Evolutionary conservation across 2,888 invertebrate species (phyloP).

Genomic region (Ophraella communa): DNA sequence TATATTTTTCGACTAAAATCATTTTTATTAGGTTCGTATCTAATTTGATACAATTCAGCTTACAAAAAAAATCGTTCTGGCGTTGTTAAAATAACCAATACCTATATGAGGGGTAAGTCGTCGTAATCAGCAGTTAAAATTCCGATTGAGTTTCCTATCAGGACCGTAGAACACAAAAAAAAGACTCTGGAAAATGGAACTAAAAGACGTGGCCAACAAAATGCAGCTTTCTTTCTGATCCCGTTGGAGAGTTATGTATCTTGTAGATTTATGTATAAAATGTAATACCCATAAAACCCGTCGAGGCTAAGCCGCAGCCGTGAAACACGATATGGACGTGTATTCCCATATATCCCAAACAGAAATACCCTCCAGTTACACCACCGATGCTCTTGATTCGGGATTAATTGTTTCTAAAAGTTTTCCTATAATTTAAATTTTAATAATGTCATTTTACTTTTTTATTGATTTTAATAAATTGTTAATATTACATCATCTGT

Average conservation of each 20-base stretch:
- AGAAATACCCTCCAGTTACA: conserved; percentile 18
- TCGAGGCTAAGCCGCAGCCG: conserved; percentile 42
- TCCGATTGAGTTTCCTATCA: conserved; percentile 34
- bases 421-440: too few relatives aligned
- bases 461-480: too few relatives aligned
- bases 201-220: conserved; percentile 44
- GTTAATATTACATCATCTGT: background rate
- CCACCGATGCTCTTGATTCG: conserved; percentile 1
- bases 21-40: too few relatives aligned
- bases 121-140: conserved; percentile 40
- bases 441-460: too few relatives aligned
- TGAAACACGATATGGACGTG: conserved; percentile 58
- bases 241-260: conserved; percentile 59
- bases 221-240: conserved; percentile 53
- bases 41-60: too few relatives aligned
- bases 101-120: conserved; percentile 16
- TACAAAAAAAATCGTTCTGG: too few relatives aligned
- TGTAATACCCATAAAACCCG: conserved; percentile 57
- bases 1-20: too few relatives aligned
- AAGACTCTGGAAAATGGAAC: conserved; percentile 29
- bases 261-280: conserved; percentile 60
- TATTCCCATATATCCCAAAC: conserved; percentile 40
- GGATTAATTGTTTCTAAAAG: too few relatives aligned
- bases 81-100: too few relatives aligned
- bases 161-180: background rate